These are phyloP conservation scores for Oreochromis tanganicae DNA, from an alignment of 2,113 vertebrate genomes.

Conservation along the genomic window DNA sequence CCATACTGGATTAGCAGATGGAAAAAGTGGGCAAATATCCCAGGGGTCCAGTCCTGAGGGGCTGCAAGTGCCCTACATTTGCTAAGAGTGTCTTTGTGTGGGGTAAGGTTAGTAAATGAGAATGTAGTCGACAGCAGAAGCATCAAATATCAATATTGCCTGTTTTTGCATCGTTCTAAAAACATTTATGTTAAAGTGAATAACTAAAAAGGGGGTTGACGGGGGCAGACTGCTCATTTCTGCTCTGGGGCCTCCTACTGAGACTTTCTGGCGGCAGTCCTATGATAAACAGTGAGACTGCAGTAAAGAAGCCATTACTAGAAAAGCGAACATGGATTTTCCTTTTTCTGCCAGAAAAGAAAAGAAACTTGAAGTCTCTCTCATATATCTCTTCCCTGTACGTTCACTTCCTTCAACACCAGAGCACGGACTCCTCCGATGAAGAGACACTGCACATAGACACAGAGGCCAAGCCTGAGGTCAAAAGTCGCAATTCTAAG, in stretches of 20 bases:
- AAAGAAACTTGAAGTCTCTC: not conserved
- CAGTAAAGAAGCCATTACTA: not conserved
- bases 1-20: not conserved
- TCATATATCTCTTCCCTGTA: not conserved
- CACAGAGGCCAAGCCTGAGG: conserved; percentile 78
- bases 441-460: conserved; percentile 95
- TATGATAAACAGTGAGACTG: not conserved
- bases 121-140: not conserved
- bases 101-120: not conserved
- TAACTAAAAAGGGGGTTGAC: not conserved
- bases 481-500: conserved; percentile 83
- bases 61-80: not conserved
- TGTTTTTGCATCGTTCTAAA: not conserved
- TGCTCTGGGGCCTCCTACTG: not conserved
- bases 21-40: not conserved
- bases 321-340: not conserved
- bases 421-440: conserved; percentile 88
- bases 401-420: not conserved
- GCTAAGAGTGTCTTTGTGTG: not conserved
- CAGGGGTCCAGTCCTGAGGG: not conserved
- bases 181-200: not conserved
- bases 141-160: not conserved
- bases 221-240: not conserved
- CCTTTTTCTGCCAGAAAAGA: not conserved
- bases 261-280: not conserved